These are phyloP conservation scores for Tricholauxania praeusta DNA, from an alignment of 2,888 invertebrate species.

Conservation along the genomic window DNA sequence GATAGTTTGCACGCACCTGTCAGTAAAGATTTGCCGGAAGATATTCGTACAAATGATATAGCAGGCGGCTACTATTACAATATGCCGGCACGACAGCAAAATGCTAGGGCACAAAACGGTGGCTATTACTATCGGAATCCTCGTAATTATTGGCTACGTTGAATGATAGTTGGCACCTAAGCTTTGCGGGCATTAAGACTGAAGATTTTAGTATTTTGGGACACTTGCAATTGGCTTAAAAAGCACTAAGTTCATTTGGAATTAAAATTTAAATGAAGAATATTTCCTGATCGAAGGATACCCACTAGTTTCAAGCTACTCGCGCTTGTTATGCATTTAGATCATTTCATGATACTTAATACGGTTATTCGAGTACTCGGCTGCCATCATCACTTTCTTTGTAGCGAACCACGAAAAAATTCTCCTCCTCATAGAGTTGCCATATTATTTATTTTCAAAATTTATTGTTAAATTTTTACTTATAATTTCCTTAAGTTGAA, in stretches of 20 bases:
- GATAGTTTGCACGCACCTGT: slow-evolving; percentile 55
- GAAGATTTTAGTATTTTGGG: too few relatives aligned
- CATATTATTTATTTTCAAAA: slow-evolving; percentile 1
- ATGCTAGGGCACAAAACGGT: slow-evolving; percentile 12
- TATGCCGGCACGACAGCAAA: slow-evolving; percentile 19
- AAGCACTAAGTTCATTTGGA: too few relatives aligned
- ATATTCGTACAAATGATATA: slow-evolving; percentile 16
- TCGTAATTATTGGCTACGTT: slow-evolving; percentile 42
- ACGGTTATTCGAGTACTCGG: too few relatives aligned
- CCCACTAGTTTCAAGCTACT: too few relatives aligned
- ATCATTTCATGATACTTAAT: too few relatives aligned
- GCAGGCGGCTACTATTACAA: slow-evolving; percentile 25
- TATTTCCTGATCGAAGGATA: too few relatives aligned
- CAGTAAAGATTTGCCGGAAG: slow-evolving; percentile 50
- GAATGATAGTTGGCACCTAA: not conserved
- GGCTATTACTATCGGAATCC: slow-evolving; percentile 32
- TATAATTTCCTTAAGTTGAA: slow-evolving; percentile 10
- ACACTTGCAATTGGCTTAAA: too few relatives aligned
- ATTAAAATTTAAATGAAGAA: too few relatives aligned
- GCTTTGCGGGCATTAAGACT: too few relatives aligned
- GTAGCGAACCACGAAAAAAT: not conserved
- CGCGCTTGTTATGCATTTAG: too few relatives aligned
- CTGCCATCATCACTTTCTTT: too few relatives aligned
- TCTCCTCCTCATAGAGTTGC: not conserved
- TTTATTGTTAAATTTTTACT: not conserved